Base-by-base conservation (phyloP, 2,888 invertebrate genomes). In the Spicauda simplicius region DNA sequence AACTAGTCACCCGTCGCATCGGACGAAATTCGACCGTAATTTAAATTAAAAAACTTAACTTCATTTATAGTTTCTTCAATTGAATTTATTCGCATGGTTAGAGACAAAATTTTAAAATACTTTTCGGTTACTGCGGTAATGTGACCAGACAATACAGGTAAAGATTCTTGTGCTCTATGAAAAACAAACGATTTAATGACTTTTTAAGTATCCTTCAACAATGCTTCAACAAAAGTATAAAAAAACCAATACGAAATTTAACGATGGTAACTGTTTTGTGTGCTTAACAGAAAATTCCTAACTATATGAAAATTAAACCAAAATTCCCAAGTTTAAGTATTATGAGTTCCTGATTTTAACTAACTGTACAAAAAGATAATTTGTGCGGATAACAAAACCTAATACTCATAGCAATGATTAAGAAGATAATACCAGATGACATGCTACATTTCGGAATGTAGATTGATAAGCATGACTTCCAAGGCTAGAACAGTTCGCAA, bases 401-500 rank as follows among this genome's bases (percentile, higher is more conserved):
- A 41, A 11, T 41, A 14, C 41, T 41, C 41, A 25, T 25, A 25
- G 5, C 25, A 25, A 25, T 25, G 45, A 45, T 55, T 45, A 20
- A 56, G 48, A 33, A 18, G 41, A 64, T 48, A 56, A 64, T 56
- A 16, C 14, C 30, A 50, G n/a, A 64, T 56, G 45, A 50, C 33
- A 50, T 33, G 50, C 18, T 56, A 50, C n/a, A 33, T 56, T 56
- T 56, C 56, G 56, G 56, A 64, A 64, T 56, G 55, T 56, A 19
- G 55, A 56, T 56, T 56, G 56, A 63, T 55, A 50, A 56, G 64
- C 56, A 56, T 66, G 53, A 54, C 54, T 73, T 79, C 77, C 83
- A 87, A 88, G 87, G 87, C 79, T 81, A 73, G 72, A 74, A 76
- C 79, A 80, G 74, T 77, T 75, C 77, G 78, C 86, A 87, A 88